These are phyloP conservation scores for Halocynthia roretzi DNA, from an alignment of 23 tunicate genomes.

Conservation along the genomic window DNA sequence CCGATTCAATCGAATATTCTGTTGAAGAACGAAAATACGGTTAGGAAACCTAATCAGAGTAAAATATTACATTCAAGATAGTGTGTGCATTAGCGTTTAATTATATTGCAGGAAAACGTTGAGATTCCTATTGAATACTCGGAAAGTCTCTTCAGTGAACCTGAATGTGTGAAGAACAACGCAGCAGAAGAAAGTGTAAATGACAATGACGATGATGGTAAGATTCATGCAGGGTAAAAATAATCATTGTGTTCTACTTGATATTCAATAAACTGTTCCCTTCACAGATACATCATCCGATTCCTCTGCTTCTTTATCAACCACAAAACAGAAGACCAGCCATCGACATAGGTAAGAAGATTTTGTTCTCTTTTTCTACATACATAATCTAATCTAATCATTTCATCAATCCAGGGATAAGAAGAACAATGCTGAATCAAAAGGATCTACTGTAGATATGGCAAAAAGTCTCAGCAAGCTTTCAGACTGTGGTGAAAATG, in stretches of 20 bases:
- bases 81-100: not conserved
- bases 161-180: not conserved
- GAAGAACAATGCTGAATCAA: not conserved
- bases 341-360: not conserved
- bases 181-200: no score
- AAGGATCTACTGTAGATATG: not conserved
- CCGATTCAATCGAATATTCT: not conserved
- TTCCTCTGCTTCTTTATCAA: not conserved
- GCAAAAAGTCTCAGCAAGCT: conserved; percentile 5
- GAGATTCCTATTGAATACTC: conserved; percentile 11
- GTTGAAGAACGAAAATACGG: no score
- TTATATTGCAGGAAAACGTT: not conserved
- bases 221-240: no score
- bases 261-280: not conserved
- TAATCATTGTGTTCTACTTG: not conserved
- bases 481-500: not conserved
- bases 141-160: conserved; percentile 18
- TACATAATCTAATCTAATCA: not conserved
- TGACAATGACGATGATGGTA: no score
- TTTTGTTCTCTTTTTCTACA: not conserved
- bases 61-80: no score
- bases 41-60: no score
- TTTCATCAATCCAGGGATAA: not conserved
- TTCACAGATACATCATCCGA: not conserved
- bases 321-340: not conserved